Conservation (phyloP, 1,140 invertebrate species). For the Probaryconus sp. region DNA sequence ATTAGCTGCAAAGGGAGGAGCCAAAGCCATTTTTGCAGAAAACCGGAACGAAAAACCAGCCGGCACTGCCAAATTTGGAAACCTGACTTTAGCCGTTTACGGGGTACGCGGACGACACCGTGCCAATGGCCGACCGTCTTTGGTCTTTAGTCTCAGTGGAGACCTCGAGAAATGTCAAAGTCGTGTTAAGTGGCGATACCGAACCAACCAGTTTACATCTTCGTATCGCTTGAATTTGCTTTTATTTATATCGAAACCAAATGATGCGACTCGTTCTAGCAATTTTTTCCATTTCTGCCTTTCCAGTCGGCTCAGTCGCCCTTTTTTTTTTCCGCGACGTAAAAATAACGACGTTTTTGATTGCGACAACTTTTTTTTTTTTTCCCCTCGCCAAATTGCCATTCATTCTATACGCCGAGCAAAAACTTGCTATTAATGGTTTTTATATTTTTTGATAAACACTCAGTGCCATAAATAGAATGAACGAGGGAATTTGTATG, state of each 20-base stretch:
- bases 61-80: constrained; percentile 58
- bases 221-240: constrained; percentile 30
- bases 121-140: constrained; percentile 60
- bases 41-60: constrained; percentile 57
- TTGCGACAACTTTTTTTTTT: neutral
- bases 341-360: constrained; percentile 22
- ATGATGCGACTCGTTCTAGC: constrained; percentile 40
- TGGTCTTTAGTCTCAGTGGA: constrained; percentile 43
- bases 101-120: constrained; percentile 44
- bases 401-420: no score
- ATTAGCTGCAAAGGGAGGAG: constrained; percentile 44
- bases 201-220: constrained; percentile 47
- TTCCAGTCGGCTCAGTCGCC: constrained; percentile 5
- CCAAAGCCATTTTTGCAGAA: constrained; percentile 55
- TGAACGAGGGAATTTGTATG: no score
- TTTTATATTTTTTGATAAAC: no score
- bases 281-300: constrained; percentile 20
- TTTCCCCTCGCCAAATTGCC: no score
- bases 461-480: no score
- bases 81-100: constrained; percentile 56
- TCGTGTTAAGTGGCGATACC: constrained; percentile 50
- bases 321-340: constrained; percentile 27
- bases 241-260: constrained; percentile 45
- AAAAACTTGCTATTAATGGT: no score
- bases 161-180: constrained; percentile 65